A percentile compares a stretch with the other conserved stretches of the same genome.
Conservation (phyloP, 2,113 vertebrate species). For the Gobio gobio region DNA sequence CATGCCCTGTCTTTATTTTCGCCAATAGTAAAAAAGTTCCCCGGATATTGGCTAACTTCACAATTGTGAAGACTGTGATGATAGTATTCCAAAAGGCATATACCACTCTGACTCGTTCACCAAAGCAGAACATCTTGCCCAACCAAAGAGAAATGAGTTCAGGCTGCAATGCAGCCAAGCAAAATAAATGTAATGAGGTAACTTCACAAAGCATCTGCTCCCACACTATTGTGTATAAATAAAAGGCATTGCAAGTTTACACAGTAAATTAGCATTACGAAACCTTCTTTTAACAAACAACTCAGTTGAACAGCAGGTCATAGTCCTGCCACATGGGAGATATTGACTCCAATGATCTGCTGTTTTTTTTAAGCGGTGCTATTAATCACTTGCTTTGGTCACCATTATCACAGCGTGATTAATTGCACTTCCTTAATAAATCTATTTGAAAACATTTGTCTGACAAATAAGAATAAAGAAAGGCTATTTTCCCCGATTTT, state of each 20-base stretch:
- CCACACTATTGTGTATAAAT: background rate
- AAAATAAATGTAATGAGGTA: conserved; percentile 21
- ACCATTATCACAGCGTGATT: conserved; percentile 65
- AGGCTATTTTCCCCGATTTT: conserved; percentile 38
- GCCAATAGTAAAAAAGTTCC: conserved; percentile 11
- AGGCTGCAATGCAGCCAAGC: conserved; percentile 1
- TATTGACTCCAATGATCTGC: conserved; percentile 59
- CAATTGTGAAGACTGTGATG: background rate
- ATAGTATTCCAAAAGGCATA: conserved; percentile 1
- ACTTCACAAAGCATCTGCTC: conserved; percentile 24
- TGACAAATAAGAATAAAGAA: conserved; percentile 70
- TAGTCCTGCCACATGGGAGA: conserved; percentile 63
- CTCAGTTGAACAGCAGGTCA: conserved; percentile 30
- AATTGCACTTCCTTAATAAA: conserved; percentile 73
- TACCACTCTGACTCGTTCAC: conserved; percentile 4
- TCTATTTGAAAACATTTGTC: conserved; percentile 57
- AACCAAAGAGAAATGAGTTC: conserved; percentile 16
- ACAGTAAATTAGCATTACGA: conserved; percentile 32
- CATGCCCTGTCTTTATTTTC: background rate
- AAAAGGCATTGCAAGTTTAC: conserved; percentile 23
- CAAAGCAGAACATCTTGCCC: conserved; percentile 23
- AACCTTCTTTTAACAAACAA: conserved; percentile 8
- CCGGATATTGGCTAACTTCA: background rate
- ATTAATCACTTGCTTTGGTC: conserved; percentile 66
- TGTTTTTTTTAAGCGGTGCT: conserved; percentile 54